Conservation (phyloP, 2,888 invertebrate species). For the Drosophila heteroneura region DNA sequence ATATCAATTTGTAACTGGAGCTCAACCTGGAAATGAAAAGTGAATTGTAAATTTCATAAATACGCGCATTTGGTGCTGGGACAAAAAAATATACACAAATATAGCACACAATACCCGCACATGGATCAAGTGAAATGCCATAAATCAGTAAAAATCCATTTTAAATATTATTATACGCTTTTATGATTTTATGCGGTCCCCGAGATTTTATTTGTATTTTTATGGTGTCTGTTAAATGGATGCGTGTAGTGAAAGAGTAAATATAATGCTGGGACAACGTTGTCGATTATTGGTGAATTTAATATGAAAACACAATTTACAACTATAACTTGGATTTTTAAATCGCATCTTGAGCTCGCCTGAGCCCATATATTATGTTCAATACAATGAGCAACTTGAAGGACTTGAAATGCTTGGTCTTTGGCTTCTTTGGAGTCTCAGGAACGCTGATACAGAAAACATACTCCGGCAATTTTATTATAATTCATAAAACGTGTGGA, state of each 20-base stretch:
- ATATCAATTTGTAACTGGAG: slow-evolving; percentile 66
- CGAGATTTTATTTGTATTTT: slow-evolving; percentile 44
- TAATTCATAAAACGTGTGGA: slow-evolving; percentile 73
- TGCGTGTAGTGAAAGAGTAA: slow-evolving; percentile 25
- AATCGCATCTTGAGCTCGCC: slow-evolving; percentile 5
- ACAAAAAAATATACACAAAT: slow-evolving; percentile 2
- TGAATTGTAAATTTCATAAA: slow-evolving; percentile 55
- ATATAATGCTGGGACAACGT: neutral
- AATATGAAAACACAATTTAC: neutral
- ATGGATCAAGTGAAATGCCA: slow-evolving; percentile 50
- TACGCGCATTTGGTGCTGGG: slow-evolving; percentile 37
- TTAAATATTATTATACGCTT: slow-evolving; percentile 60
- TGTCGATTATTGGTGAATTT: slow-evolving; percentile 17
- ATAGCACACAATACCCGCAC: slow-evolving; percentile 3
- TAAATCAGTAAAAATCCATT: slow-evolving; percentile 68
- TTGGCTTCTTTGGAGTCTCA: slow-evolving; percentile 1
- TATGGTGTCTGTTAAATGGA: slow-evolving; percentile 23
- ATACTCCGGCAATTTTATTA: slow-evolving; percentile 60
- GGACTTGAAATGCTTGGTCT: slow-evolving; percentile 17
- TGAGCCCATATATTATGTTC: neutral
- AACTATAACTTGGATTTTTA: neutral
- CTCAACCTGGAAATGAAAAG: slow-evolving; percentile 44
- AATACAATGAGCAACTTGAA: neutral
- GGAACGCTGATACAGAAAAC: slow-evolving; percentile 15
- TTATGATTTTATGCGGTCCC: slow-evolving; percentile 34